These are phyloP conservation scores for Geodia barretti DNA, from an alignment of 37 sponge, comb jelly and placozoan species.

Conservation along the genomic window DNA sequence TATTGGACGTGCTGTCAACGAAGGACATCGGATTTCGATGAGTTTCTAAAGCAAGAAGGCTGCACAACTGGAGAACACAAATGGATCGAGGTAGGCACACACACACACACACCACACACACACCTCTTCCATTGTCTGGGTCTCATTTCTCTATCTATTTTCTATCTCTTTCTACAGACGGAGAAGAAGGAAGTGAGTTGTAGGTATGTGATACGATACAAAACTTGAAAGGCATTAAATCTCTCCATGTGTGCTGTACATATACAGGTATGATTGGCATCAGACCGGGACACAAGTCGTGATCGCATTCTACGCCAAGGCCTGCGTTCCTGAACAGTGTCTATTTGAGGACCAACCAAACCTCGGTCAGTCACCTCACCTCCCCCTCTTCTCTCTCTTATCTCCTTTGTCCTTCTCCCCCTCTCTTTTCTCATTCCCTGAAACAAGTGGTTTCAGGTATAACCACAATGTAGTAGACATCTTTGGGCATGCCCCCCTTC, in stretches of 20 bases:
- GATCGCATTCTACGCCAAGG: constrained; percentile 81
- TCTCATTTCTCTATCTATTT: background rate
- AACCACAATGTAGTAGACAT: too few relatives aligned
- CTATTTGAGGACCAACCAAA: constrained; percentile 75
- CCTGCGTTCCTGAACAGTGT: constrained; percentile 69
- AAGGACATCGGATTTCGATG: constrained; percentile 87
- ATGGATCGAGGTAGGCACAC: constrained; percentile 63
- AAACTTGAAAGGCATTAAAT: too few relatives aligned
- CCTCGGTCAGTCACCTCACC: constrained; percentile 40
- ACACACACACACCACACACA: background rate
- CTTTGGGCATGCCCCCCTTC: too few relatives aligned
- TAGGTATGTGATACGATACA: constrained; percentile 21
- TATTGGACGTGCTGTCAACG: constrained; percentile 93
- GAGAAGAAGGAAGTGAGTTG: constrained; percentile 4
- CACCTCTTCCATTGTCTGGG: background rate
- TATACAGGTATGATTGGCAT: constrained; percentile 88
- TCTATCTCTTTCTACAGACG: constrained; percentile 7
- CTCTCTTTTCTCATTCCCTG: too few relatives aligned
- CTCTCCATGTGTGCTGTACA: too few relatives aligned
- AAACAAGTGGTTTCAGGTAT: too few relatives aligned
- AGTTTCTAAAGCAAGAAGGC: constrained; percentile 87
- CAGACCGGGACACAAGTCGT: constrained; percentile 76
- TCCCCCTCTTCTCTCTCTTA: too few relatives aligned
- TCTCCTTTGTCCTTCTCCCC: background rate
- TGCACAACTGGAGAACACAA: constrained; percentile 84